A percentile compares a stretch with the other conserved stretches of the same genome.
phyloP scores from a whole-genome alignment of 2,113 vertebrate species.

The Ptyas mucosa region DNA sequence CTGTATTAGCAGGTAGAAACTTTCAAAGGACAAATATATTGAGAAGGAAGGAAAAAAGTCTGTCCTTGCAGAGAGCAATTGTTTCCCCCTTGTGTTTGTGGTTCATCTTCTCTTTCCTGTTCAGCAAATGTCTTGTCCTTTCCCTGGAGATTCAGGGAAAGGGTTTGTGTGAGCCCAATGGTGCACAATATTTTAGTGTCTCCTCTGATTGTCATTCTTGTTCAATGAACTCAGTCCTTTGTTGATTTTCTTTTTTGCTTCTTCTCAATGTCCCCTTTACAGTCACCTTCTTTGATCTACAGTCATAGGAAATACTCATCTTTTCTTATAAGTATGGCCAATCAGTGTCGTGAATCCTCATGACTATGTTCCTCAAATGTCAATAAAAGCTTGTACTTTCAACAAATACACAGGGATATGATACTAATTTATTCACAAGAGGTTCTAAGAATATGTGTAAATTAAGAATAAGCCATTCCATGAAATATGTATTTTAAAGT shows the following conservation, averaged over 20 bases:
- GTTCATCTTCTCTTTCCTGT: neutral
- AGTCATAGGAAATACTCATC: neutral
- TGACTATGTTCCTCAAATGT: neutral
- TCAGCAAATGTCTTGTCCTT: neutral
- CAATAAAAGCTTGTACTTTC: neutral
- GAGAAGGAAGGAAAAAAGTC: conserved; percentile 18
- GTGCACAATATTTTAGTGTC: neutral
- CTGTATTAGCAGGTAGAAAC: neutral
- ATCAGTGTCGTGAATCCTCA: neutral
- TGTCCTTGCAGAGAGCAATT: neutral
- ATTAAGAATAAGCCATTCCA: neutral
- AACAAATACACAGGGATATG: neutral
- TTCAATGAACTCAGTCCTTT: neutral
- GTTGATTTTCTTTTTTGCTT: neutral
- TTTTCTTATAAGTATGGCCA: neutral
- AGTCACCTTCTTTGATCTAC: neutral
- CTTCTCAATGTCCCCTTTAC: neutral
- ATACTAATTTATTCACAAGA: neutral
- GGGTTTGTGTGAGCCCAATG: neutral
- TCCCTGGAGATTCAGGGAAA: neutral
- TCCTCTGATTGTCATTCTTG: neutral
- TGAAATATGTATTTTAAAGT: neutral
- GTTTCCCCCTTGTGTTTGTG: neutral
- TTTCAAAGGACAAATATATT: conserved; percentile 38
- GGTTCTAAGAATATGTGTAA: neutral